Conservation (phyloP, 2,113 vertebrate genomes). For the Platysteira castanea region DNA sequence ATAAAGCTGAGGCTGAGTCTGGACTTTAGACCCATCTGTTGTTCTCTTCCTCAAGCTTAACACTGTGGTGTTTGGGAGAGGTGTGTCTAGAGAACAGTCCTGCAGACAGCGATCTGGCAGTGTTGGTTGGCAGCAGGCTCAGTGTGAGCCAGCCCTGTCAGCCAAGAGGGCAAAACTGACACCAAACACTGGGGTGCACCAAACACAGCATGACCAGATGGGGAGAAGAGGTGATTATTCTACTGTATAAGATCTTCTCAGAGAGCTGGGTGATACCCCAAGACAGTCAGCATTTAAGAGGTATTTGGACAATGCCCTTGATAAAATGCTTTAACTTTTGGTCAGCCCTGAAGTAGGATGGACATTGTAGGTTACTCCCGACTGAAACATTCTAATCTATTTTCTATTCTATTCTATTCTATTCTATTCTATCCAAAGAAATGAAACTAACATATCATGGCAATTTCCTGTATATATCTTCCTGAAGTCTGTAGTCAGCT, state of each 20-base stretch:
- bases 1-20: neutral
- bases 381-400: neutral
- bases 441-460: neutral
- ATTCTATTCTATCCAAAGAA: neutral
- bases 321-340: neutral
- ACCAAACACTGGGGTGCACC: rapidly evolving
- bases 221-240: neutral
- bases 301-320: neutral
- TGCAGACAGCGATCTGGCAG: neutral
- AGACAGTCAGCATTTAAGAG: too few relatives aligned
- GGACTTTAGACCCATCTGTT: neutral
- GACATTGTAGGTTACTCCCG: rapidly evolving
- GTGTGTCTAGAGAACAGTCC: neutral
- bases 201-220: neutral
- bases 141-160: rapidly evolving
- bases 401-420: neutral
- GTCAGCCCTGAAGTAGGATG: neutral
- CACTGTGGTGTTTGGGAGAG: neutral
- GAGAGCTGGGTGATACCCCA: rapidly evolving
- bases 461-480: neutral
- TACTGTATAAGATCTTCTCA: neutral
- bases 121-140: neutral
- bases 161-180: neutral
- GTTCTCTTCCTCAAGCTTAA: neutral
- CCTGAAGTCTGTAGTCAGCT: neutral